Conservation (phyloP, 2,797 vertebrate species). For the Semotilus atromaculatus region DNA sequence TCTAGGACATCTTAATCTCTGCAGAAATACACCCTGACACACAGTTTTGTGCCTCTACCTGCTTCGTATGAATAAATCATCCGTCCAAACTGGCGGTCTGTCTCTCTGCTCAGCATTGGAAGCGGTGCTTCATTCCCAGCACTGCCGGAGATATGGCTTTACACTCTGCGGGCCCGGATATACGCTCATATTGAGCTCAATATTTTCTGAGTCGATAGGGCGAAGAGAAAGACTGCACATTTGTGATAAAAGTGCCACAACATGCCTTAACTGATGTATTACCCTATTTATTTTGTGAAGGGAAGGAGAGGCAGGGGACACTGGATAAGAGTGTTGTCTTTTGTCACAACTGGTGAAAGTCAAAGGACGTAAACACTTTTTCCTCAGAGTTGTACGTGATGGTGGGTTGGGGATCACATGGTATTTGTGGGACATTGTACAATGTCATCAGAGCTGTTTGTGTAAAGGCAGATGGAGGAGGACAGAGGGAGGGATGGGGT, state of each 20-base stretch:
- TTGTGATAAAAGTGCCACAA: slow-evolving; percentile 52
- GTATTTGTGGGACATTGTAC: not conserved
- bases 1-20: slow-evolving; percentile 71
- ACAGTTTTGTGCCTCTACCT: slow-evolving; percentile 63
- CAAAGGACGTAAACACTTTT: slow-evolving; percentile 26
- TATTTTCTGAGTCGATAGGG: slow-evolving; percentile 33
- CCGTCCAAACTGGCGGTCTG: slow-evolving; percentile 38
- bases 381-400: slow-evolving; percentile 27
- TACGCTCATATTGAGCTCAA: slow-evolving; percentile 18
- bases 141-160: slow-evolving; percentile 47
- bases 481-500: slow-evolving; percentile 34
- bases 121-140: slow-evolving; percentile 33
- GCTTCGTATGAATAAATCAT: slow-evolving; percentile 68
- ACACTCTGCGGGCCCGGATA: slow-evolving; percentile 37
- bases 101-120: slow-evolving; percentile 23
- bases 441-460: slow-evolving; percentile 27
- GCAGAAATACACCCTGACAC: slow-evolving; percentile 67
- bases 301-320: slow-evolving; percentile 41
- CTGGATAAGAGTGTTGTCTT: slow-evolving; percentile 43
- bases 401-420: slow-evolving; percentile 17
- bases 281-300: slow-evolving; percentile 45
- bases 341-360: slow-evolving; percentile 42
- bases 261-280: slow-evolving; percentile 43
- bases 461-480: slow-evolving; percentile 29
- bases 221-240: slow-evolving; percentile 35